Evolutionary conservation across 2,797 vertebrate species (phyloP).

Genomic region (Glyptemys insculpta): DNA sequence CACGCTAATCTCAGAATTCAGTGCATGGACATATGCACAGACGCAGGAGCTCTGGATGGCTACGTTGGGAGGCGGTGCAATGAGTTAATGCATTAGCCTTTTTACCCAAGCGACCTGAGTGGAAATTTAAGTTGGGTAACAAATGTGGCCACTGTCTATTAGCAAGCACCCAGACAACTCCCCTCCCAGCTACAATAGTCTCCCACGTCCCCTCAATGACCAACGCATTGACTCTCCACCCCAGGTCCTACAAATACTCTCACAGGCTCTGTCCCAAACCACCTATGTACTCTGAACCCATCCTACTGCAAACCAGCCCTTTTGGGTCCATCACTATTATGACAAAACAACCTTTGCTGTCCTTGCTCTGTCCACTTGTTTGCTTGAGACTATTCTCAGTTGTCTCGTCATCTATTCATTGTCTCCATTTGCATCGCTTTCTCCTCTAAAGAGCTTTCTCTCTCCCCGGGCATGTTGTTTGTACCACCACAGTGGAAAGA

Average conservation of each 20-base stretch:
- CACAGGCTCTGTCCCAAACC: rapidly evolving
- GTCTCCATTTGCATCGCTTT: not conserved
- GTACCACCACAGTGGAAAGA: not conserved
- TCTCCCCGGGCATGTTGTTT: rapidly evolving
- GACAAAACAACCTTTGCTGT: not conserved
- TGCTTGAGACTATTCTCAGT: not conserved
- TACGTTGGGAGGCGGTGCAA: not conserved
- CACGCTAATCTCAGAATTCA: rapidly evolving
- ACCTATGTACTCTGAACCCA: not conserved
- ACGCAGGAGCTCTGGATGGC: rapidly evolving
- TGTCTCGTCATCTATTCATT: not conserved
- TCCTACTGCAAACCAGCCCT: rapidly evolving
- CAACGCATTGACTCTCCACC: rapidly evolving
- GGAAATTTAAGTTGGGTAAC: not conserved
- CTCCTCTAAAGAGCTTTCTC: not conserved
- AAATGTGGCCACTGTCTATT: not conserved
- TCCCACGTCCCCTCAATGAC: not conserved
- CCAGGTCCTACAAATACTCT: not conserved
- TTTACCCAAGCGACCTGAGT: not conserved
- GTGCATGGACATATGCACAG: not conserved
- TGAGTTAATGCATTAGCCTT: not conserved
- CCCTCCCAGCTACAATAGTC: not conserved
- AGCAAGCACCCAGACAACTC: not conserved
- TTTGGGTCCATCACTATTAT: not conserved
- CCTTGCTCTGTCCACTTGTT: not conserved